Evolutionary conservation across 2,113 vertebrate species (phyloP).

Genomic region (Alouatta palliata): DNA sequence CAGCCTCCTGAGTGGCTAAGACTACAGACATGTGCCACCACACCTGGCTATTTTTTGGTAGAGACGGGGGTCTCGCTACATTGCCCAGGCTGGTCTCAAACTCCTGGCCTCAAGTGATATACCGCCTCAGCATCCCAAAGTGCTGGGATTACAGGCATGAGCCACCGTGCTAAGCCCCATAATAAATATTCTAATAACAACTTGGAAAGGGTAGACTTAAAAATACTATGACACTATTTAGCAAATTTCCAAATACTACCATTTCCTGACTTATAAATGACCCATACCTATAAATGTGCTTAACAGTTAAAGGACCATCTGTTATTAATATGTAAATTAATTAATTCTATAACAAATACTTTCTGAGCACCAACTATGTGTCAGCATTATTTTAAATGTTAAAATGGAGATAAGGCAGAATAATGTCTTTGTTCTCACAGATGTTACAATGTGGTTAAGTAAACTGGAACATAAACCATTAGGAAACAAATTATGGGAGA

Average conservation of each 20-base stretch:
- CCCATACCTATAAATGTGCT: background rate
- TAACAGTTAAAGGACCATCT: background rate
- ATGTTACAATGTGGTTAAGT: background rate
- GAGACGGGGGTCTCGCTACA: no score
- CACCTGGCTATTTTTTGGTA: no score
- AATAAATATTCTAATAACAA: background rate
- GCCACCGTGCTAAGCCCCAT: no score
- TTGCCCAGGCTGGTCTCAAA: no score
- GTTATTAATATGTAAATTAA: background rate
- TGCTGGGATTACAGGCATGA: no score
- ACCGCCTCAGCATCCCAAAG: no score
- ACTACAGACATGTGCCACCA: no score
- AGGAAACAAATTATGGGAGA: background rate
- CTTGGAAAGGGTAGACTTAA: background rate
- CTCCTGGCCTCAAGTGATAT: no score
- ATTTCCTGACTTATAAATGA: conserved; percentile 30
- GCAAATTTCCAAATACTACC: background rate
- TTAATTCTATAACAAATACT: background rate
- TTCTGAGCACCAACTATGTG: background rate
- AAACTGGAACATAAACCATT: background rate
- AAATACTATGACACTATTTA: conserved; percentile 1
- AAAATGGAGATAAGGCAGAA: background rate
- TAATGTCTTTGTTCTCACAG: background rate
- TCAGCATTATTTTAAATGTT: background rate
- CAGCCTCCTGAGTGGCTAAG: no score